Evolutionary conservation across 2,113 vertebrate genomes (phyloP), one percentile per base, ranked within the genome.

Genomic region (Prinia subflava): DNA sequence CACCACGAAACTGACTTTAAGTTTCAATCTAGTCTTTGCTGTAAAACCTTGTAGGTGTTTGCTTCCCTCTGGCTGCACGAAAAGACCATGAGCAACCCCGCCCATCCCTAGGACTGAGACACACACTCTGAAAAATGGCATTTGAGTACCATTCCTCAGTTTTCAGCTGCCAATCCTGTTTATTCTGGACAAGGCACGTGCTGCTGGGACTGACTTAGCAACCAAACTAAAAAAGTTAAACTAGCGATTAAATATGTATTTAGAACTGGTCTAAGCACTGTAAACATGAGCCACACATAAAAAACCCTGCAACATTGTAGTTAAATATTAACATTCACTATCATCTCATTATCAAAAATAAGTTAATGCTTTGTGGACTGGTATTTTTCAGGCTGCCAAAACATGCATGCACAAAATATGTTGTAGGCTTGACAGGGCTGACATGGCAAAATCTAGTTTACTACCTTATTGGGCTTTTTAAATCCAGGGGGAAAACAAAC

Each of bases 301-400:
- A 52, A 63, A 4, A 2, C 0, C 10, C 22, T 13, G 33, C 44
- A 86, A 86, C 7, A 27, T 25, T 55, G 59, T 78, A 71, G 92
- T 92, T 91, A 92, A 83, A 88, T 24, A 93, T 95, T 96, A 97
- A 95, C 80, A 46, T 16, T 70, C 2, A 1, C 56, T 86, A 83
- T 91, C 37, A 74, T 39, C 39, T 22, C 12, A 42, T 80, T 59
- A 91, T 62, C 6, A 4, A 89, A 95, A 78, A 12, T 31, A 83
- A 78, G 30, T 78, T 81, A 88, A 83, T 52, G 3, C 74, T 73
- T 68, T 37, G 68, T 87, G 35, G 15, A 53, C 52, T 24, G 13
- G 4, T n/a, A 27, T 77, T 83, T 83, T 83, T 87, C 84, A 94
- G 30, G 24, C 37, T 87, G 67, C 35, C 50, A 37, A 87, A 83